Percentiles rank a stretch among this genome's conserved stretches.
These are phyloP conservation scores for Odontothrips loti DNA, from an alignment of 2,888 invertebrate species.

Conservation along the genomic window DNA sequence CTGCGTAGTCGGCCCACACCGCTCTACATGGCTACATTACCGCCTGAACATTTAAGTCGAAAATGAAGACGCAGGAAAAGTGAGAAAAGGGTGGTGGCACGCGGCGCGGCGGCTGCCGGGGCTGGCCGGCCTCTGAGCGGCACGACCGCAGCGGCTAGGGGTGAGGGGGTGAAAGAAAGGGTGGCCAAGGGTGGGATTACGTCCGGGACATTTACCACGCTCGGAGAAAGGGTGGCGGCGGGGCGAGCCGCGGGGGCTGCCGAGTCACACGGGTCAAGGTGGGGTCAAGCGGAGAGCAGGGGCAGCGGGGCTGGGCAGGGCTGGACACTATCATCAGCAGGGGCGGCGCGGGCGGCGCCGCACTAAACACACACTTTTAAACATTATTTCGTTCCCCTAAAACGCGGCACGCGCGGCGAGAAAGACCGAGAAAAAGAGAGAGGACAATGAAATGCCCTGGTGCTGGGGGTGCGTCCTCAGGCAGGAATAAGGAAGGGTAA, in stretches of 20 bases:
- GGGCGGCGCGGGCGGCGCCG: not conserved
- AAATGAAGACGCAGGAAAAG: not conserved
- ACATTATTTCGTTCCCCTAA: no score
- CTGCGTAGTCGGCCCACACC: no score
- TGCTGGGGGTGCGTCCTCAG: no score
- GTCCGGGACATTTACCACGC: slow-evolving; percentile 11
- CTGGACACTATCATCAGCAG: not conserved
- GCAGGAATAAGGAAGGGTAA: no score
- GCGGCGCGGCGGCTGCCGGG: not conserved
- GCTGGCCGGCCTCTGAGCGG: not conserved
- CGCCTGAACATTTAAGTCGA: not conserved
- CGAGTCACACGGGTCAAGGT: slow-evolving; percentile 14
- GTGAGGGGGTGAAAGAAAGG: not conserved
- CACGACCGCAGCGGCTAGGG: not conserved
- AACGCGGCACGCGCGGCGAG: not conserved
- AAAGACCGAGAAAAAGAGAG: not conserved
- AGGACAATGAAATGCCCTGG: no score
- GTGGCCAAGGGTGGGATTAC: not conserved
- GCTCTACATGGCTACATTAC: no score
- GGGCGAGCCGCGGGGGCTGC: not conserved
- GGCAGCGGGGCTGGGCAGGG: not conserved
- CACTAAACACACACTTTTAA: no score
- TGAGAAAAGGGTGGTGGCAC: not conserved
- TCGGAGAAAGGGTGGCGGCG: not conserved
- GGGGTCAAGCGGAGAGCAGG: slow-evolving; percentile 2